These are phyloP conservation scores for Catharus ustulatus DNA, from an alignment of 2,797 vertebrate genomes.

Conservation along the genomic window DNA sequence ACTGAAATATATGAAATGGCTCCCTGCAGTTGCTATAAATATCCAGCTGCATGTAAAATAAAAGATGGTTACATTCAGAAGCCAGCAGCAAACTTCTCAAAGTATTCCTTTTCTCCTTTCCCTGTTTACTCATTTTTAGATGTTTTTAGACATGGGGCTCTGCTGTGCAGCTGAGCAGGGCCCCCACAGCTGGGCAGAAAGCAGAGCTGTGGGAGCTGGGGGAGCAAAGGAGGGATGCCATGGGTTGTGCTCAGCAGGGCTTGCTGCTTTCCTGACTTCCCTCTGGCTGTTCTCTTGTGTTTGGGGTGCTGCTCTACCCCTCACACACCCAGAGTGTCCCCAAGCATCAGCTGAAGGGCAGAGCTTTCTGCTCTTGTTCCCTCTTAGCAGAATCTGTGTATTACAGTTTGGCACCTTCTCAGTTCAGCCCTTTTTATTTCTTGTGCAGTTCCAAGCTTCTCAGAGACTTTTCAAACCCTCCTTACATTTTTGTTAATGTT, in stretches of 20 bases:
- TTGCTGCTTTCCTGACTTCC: background rate
- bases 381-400: background rate
- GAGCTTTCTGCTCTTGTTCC: background rate
- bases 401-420: background rate
- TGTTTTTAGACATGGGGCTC: background rate
- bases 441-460: background rate
- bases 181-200: background rate
- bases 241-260: background rate
- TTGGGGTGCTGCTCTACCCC: background rate
- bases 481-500: background rate
- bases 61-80: background rate
- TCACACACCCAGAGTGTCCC: background rate
- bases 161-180: background rate
- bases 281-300: fast-evolving
- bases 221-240: background rate
- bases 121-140: background rate
- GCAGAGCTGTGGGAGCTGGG: background rate
- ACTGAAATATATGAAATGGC: background rate
- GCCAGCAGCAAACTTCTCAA: background rate
- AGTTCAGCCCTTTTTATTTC: background rate
- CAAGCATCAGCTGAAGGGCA: background rate
- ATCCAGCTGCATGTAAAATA: background rate
- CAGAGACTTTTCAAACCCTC: background rate
- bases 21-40: background rate
- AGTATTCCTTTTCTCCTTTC: background rate